These are phyloP conservation scores for Pomacea maculata DNA, from an alignment of 1,140 invertebrate genomes.

Conservation along the genomic window DNA sequence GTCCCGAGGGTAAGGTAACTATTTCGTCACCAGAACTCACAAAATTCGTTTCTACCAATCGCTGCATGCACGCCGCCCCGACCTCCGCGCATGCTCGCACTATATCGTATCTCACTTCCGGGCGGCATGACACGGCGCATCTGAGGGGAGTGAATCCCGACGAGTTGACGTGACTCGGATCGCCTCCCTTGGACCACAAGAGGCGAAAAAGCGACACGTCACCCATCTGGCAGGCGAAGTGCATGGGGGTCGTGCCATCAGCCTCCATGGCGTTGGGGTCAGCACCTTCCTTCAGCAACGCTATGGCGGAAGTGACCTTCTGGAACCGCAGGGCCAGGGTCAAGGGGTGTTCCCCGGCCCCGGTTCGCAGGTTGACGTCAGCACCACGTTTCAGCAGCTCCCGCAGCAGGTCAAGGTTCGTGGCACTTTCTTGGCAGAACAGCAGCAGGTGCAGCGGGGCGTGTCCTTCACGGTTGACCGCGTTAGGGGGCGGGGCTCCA, in stretches of 20 bases:
- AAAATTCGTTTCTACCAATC: no score
- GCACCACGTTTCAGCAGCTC: conserved; percentile 3
- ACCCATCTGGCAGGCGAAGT: conserved; percentile 8
- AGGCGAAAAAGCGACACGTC: background rate
- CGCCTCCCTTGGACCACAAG: conserved; percentile 16
- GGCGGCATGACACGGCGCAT: background rate
- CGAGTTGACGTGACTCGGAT: background rate
- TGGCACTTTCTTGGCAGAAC: background rate
- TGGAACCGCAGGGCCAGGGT: background rate
- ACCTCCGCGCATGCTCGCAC: background rate
- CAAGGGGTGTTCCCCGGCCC: background rate
- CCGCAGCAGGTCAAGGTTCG: conserved; percentile 5
- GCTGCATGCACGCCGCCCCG: background rate
- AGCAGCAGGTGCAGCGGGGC: conserved; percentile 28
- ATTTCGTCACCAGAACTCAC: background rate
- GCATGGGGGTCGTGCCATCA: conserved; percentile 8
- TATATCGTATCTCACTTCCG: background rate
- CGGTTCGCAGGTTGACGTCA: background rate
- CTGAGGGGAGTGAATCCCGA: conserved; percentile 14
- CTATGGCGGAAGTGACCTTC: background rate
- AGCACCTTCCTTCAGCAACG: conserved; percentile 12
- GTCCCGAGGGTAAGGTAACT: background rate
- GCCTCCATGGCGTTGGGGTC: background rate
- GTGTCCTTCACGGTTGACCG: conserved; percentile 31
- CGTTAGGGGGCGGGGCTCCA: conserved; percentile 24